A percentile compares a stretch with the other conserved stretches of the same genome.
Evolutionary conservation across 2,113 vertebrate species (phyloP).

Genomic region (Eupsittula cactorum): DNA sequence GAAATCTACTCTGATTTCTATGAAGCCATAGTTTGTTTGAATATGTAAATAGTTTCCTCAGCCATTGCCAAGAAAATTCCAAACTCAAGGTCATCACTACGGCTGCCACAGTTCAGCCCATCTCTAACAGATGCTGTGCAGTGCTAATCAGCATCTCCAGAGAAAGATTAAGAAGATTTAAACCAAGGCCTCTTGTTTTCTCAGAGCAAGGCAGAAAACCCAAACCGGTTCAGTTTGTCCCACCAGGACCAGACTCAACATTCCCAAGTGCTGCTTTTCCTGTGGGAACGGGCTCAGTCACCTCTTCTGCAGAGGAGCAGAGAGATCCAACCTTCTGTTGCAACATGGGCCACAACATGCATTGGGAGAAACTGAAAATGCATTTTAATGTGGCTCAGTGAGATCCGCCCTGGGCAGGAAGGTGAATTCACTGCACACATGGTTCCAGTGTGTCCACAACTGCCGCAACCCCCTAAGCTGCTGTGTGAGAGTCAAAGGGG

Average conservation of each 20-base stretch:
- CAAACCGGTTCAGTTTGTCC: neutral
- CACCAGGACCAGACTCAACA: neutral
- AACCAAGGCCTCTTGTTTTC: conserved; percentile 4
- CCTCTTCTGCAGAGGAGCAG: neutral
- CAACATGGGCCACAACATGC: fast-evolving
- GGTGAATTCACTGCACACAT: neutral
- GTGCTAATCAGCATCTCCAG: conserved; percentile 3
- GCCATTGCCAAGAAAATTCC: neutral
- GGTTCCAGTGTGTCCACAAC: neutral
- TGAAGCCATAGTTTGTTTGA: neutral
- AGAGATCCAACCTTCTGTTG: neutral
- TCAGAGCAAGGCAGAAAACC: neutral
- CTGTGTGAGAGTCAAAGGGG: neutral
- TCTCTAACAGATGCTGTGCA: neutral
- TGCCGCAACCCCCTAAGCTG: fast-evolving
- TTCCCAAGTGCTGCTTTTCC: neutral
- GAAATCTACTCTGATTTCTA: neutral
- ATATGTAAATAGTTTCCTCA: neutral
- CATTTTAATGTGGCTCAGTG: neutral
- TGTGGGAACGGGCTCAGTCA: neutral
- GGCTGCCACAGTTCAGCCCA: neutral
- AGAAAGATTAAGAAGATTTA: conserved; percentile 39
- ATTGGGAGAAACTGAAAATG: neutral
- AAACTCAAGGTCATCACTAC: neutral
- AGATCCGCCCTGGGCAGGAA: neutral